These are phyloP conservation scores for Hypena proboscidalis DNA, from an alignment of 2,888 invertebrate species.

Conservation along the genomic window DNA sequence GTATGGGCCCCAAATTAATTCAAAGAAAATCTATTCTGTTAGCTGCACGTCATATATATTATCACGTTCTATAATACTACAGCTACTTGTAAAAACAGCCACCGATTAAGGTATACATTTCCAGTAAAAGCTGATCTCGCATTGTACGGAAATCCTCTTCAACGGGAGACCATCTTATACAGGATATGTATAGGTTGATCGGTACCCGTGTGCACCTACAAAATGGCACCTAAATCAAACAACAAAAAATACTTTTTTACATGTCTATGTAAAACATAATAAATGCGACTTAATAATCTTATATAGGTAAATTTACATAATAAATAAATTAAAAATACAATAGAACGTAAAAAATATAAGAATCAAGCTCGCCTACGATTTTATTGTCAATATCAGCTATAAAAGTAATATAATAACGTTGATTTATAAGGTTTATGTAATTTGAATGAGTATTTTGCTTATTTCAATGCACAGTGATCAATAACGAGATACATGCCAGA, in stretches of 20 bases:
- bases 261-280: conserved; percentile 23
- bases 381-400: conserved; percentile 37
- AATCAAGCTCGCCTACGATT: conserved; percentile 41
- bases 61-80: no score
- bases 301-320: conserved; percentile 41
- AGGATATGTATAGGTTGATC: no score
- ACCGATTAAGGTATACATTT: no score
- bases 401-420: conserved; percentile 41
- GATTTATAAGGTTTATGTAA: conserved; percentile 36
- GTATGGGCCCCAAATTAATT: no score
- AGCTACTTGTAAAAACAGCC: no score
- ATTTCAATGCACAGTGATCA: conserved; percentile 18
- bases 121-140: no score
- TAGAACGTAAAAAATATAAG: conserved; percentile 37
- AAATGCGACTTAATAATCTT: conserved; percentile 29
- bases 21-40: no score
- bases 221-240: conserved; percentile 24
- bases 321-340: conserved; percentile 47
- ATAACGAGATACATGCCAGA: conserved; percentile 7
- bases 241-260: conserved; percentile 25
- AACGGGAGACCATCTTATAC: no score
- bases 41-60: no score
- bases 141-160: no score
- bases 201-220: conserved; percentile 6
- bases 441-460: conserved; percentile 33